Evolutionary conservation across 2,888 invertebrate species (phyloP).

Genomic region (Heliconius aoede): DNA sequence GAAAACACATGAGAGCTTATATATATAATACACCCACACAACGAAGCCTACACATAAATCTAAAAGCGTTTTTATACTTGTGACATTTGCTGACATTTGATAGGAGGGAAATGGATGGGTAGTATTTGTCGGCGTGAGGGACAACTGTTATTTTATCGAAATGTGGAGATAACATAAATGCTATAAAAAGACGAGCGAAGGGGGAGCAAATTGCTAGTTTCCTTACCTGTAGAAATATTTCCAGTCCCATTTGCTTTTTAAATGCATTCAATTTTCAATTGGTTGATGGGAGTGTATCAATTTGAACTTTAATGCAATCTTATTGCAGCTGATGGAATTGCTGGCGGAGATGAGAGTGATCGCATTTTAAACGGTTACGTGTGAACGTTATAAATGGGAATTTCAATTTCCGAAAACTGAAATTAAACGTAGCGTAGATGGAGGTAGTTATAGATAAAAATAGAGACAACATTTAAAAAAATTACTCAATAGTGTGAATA

Average conservation of each 20-base stretch:
- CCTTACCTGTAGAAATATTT: constrained; percentile 23
- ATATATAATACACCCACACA: constrained; percentile 12
- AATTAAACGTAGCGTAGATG: constrained; percentile 37
- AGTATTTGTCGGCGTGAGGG: constrained; percentile 32
- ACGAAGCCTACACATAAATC: constrained; percentile 16
- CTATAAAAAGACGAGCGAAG: constrained; percentile 6
- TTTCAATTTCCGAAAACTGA: constrained; percentile 47
- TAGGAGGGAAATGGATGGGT: constrained; percentile 35
- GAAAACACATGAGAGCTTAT: neutral
- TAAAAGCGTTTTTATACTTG: constrained; percentile 33
- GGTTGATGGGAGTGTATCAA: constrained; percentile 41
- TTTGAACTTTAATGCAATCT: constrained; percentile 54
- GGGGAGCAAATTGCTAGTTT: constrained; percentile 28
- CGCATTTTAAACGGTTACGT: constrained; percentile 47
- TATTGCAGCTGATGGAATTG: constrained; percentile 43
- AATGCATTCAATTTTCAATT: constrained; percentile 28
- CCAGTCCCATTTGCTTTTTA: constrained; percentile 27
- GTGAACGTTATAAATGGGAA: constrained; percentile 50
- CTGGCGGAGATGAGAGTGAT: constrained; percentile 43
- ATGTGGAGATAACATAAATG: constrained; percentile 7
- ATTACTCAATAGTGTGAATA: neutral
- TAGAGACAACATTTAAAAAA: constrained; percentile 34
- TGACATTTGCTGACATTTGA: constrained; percentile 41
- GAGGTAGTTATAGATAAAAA: constrained; percentile 5
- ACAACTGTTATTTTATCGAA: constrained; percentile 23